Evolutionary conservation across 2,113 vertebrate genomes (phyloP).

Genomic region (Gasterosteus aculeatus): DNA sequence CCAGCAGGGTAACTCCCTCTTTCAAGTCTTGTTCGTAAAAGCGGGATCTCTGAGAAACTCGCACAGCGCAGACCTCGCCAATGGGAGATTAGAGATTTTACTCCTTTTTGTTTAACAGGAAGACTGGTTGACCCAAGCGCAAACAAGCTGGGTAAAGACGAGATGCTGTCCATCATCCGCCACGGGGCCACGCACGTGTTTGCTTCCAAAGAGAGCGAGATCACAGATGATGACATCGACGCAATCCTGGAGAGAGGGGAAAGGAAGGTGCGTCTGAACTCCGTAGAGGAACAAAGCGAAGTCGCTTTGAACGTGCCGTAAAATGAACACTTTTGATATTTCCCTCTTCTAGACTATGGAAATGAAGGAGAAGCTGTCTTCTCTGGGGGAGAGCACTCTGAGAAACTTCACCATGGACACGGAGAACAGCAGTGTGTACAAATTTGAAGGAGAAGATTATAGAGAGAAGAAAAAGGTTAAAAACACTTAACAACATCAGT

Average conservation of each 20-base stretch:
- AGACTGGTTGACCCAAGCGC: conserved; percentile 95
- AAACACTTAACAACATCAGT: neutral
- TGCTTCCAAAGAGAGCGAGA: conserved; percentile 97
- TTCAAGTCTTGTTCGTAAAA: neutral
- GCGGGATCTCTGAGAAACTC: neutral
- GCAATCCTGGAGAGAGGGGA: conserved; percentile 95
- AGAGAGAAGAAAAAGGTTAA: conserved; percentile 98
- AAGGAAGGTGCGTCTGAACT: conserved; percentile 85
- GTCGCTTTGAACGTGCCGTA: neutral
- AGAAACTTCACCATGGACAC: conserved; percentile 99
- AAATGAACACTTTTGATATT: neutral
- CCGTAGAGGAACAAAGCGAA: neutral
- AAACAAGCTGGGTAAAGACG: conserved; percentile 97
- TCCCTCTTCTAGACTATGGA: conserved; percentile 88
- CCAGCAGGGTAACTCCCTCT: conserved; percentile 87
- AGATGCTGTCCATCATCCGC: conserved; percentile 98
- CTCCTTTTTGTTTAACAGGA: conserved; percentile 76
- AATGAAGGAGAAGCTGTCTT: conserved; percentile 94
- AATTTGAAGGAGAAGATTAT: conserved; percentile 98
- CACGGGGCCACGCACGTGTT: conserved; percentile 98
- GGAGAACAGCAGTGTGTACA: conserved; percentile 96
- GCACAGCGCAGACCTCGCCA: neutral
- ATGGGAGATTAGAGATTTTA: neutral
- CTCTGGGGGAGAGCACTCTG: conserved; percentile 93
- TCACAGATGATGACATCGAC: conserved; percentile 97